Percentiles rank a stretch among this genome's conserved stretches.
These are phyloP conservation scores for Troides helena DNA, from an alignment of 2,888 invertebrate genomes.

Conservation along the genomic window DNA sequence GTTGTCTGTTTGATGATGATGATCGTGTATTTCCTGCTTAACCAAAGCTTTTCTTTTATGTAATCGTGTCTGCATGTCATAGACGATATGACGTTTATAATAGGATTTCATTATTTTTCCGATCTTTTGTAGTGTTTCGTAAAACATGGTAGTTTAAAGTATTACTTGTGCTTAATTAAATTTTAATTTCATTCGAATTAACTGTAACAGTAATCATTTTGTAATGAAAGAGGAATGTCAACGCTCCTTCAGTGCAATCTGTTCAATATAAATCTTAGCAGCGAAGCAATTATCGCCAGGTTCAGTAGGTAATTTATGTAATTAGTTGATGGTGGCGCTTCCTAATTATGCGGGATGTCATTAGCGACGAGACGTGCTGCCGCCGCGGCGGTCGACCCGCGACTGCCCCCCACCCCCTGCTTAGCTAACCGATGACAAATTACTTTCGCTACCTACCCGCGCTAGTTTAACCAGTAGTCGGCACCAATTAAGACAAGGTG, in stretches of 20 bases:
- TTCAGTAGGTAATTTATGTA: slow-evolving; percentile 77
- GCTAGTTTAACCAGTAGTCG: slow-evolving; percentile 75
- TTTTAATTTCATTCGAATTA: no score
- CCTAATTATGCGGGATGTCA: slow-evolving; percentile 77
- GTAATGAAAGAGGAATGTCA: not conserved
- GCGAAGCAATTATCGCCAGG: slow-evolving; percentile 68
- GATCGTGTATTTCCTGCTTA: no score
- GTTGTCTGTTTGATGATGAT: no score
- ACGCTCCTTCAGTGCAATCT: slow-evolving; percentile 10
- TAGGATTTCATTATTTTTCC: no score
- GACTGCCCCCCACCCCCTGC: slow-evolving; percentile 53
- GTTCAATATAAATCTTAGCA: slow-evolving; percentile 33
- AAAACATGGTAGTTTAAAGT: no score
- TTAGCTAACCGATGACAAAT: slow-evolving; percentile 79
- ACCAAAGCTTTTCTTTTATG: no score
- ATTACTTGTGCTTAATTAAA: no score
- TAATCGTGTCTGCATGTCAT: no score
- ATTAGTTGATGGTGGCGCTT: slow-evolving; percentile 73
- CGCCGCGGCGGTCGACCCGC: slow-evolving; percentile 51
- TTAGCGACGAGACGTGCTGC: slow-evolving; percentile 68
- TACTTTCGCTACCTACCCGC: slow-evolving; percentile 68
- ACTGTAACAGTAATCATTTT: no score
- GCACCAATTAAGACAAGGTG: slow-evolving; percentile 74
- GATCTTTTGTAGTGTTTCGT: no score
- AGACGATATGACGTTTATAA: no score